Evolutionary conservation across 2,888 invertebrate species (phyloP), one percentile per base, ranked within the genome.

Genomic region (Beris morrisii): DNA sequence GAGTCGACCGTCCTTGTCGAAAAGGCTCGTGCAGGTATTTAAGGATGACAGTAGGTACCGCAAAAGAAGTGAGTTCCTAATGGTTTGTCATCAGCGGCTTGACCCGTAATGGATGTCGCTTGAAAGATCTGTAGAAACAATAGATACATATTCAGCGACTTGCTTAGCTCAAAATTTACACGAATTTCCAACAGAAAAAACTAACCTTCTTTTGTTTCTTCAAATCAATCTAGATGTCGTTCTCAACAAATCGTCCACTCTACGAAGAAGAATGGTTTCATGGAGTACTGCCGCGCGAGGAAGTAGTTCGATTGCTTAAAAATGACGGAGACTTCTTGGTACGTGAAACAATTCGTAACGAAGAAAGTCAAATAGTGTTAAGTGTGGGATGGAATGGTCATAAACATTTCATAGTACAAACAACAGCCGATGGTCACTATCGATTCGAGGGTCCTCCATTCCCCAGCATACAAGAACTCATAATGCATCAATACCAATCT

Each of bases 211-310:
- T 22, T 22, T 22, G 22, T 22, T 22, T 22, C 22, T 22, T 22
- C 22, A 22, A 22, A 22, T 22, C 22, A 22, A 22, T 22, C 22
- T 72, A 81, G 82, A 74, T 81, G 73, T 79, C 81, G n/a, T 73
- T 79, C 12, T 77, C 81, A 7, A 81, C 83, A 48, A 88, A 87
- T 75, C 87, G 90, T 50, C 87, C 89, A 11, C 81, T 92, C 55
- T 90, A 93, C 70, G 94, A 95, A 73, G 95, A 96, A 81, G 95
- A 95, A 78, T 97, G 96, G 96, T 97, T 97, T 82, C 97, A 97
- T 77, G 97, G 97, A 0, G 95, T 97, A 11, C 81, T 97, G 67
- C 97, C 97, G 0, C 85, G 97, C 12, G 97, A 97, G 80, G 97
- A 97, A 82, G 97, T 97, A 38, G 95, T 96, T 52, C 84, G 96